Base-by-base conservation (phyloP, 2,797 vertebrate species). In the Rhinogobio ventralis region DNA sequence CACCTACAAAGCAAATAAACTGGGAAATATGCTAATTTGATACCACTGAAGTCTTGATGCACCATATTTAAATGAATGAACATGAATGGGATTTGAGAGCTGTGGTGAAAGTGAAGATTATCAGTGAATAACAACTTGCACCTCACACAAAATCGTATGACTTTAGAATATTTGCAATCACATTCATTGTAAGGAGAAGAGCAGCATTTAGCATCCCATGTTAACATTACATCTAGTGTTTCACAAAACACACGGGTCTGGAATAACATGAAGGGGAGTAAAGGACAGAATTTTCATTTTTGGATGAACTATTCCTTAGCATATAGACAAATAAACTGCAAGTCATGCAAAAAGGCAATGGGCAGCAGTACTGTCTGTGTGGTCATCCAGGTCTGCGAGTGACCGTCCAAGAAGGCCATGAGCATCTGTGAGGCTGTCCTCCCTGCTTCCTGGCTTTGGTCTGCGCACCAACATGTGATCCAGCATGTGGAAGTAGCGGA, bases 401-500 rank as follows among this genome's bases (percentile, higher is more conserved):
- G n/a, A n/a, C n/a, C n/a, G n/a, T 86, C 86, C 89, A 62, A 89
- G 87, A 79, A 86, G 73, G 68, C 67, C 81, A 33, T 84, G 88
- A 8, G 69, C 84, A 23, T 79, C 86, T 5, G 57, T 46, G 19
- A 78, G 51, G 79, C 76, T 81, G 17, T 85, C 85, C 19, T 85
- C 87, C 69, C 79, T 82, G 66, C 81, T 75, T 53, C 62, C 81
- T 3, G 49, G 36, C 60, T 87, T 82, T 25, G 89, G 79, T 85
- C 86, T 90, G 82, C 89, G 79, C 71, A 89, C 90, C 87, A 91
- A 75, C 90, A 91, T 91, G 81, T 89, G 90, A 83, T 91, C 90
- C 88, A 91, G 60, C 90, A 89, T 90, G 55, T 88, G 86, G 67
- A 91, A 91, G 83, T 91, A 91, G 71, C 90, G 88, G 86, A 91